phyloP scores from a whole-genome alignment of 2,797 vertebrate genomes.

The Sarcoramphus papa region DNA sequence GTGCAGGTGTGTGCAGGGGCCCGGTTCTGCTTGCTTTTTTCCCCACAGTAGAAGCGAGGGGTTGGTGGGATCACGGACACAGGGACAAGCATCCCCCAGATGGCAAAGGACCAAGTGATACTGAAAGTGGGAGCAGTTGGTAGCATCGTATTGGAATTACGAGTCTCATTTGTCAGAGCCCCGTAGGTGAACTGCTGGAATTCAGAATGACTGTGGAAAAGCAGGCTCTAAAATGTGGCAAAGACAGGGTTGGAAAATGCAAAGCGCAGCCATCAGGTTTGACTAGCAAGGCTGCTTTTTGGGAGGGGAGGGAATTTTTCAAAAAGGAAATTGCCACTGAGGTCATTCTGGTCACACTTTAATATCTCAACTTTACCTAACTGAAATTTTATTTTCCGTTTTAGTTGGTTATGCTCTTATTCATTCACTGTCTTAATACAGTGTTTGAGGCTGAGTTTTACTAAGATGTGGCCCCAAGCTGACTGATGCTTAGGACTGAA shows the following conservation, averaged over 20 bases:
- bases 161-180: neutral
- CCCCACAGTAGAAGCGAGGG: neutral
- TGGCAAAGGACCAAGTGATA: neutral
- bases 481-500: neutral
- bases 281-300: neutral
- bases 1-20: rapidly evolving
- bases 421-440: neutral
- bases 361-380: neutral
- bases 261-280: neutral
- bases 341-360: neutral
- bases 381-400: neutral
- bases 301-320: neutral
- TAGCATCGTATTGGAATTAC: neutral
- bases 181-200: neutral
- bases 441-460: neutral
- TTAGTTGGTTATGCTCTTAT: neutral
- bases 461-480: neutral
- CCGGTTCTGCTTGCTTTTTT: neutral
- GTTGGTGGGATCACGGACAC: rapidly evolving
- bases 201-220: neutral
- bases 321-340: neutral
- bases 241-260: neutral
- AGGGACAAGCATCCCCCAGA: neutral
- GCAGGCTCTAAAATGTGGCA: neutral
- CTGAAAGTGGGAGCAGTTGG: neutral